Base-by-base conservation (phyloP, 2,888 invertebrate species). In the Gisinianus flammeolus region DNA sequence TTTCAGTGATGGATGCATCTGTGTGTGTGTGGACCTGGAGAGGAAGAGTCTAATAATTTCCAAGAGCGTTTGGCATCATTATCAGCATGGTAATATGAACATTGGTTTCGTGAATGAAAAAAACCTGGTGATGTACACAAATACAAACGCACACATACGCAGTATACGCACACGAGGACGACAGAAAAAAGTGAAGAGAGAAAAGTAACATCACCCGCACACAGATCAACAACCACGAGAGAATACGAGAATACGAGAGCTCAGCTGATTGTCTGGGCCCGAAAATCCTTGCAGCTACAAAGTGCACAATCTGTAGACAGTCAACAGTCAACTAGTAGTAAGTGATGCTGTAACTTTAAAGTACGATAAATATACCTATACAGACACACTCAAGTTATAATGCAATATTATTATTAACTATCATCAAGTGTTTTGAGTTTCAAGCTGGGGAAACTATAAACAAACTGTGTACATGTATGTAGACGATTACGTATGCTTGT, bases 191-290 rank as follows among this genome's bases (percentile, higher is more conserved):
- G 64, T 26, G 28, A 64, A 26, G 28, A 64, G 64, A 26, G 28
- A 64, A 64, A 26, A 58, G 10, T 22, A 58, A 58, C 58, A 64
- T 64, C 64, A 64, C 64, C 64, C 64, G 64, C 64, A 64, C 64
- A 64, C 16, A 44, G 64, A 64, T 64, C 64, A 64, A 64, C 64
- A 64, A 64, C 30, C 26, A 64, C 26, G 44, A 44, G 16, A 44
- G 44, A 2, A 19, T 16, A 44, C 12, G 44, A 44, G 44, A 35
- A 35, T 8, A 12, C 12, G 24, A 58, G 64, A 64, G 64, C 64
- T 24, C 26, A 64, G 64, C 64, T 64, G 26, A 64, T 16, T 44
- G 44, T 44, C 44, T 44, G 44, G 44, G 44, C 44, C 44, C 44
- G 44, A 44, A 44, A 44, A 44, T 16, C 12, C 12, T 44, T 2